Evolutionary conservation across 2,888 invertebrate species (phyloP), one percentile per base, ranked within the genome.

Genomic region (Spisula subtruncata): DNA sequence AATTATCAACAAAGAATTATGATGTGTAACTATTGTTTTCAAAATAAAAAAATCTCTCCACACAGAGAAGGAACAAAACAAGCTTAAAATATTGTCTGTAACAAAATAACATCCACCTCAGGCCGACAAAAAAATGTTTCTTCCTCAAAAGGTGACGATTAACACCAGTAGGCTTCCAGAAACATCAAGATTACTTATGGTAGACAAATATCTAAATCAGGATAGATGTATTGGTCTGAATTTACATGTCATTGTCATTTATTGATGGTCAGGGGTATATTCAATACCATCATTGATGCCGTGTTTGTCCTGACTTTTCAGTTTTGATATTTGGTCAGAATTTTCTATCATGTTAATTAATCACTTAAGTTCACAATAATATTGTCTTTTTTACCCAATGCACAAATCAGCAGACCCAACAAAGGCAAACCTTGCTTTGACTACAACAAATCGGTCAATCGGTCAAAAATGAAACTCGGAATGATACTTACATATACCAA

Each of bases 151-250:
- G 60, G 60, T 25, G 60, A 66, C 60, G n/a, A 25, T 10, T 10
- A n/a, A 25, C 25, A 66, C 60, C 8, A 25, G 60, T 25, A n/a
- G 25, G 60, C 0, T n/a, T 4, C n/a, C 2, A 66, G 60, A 66
- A 25, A 25, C n/a, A 10, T 6, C 12, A 75, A 75, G 12, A 75
- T 32, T 32, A 75, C 75, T 35, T 18, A 75, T 35, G 35, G 18
- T 18, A 75, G 75, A 75, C 75, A 75, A 25, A 35, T 8, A 75
- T 75, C 75, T 75, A 75, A 35, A 75, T 35, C 75, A 75, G 75
- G 32, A 75, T 2, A 75, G 75, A 35, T 16, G 35, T 75, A 75
- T 75, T 16, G 35, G 75, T 75, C 75, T 75, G 75, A 75, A 35
- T 75, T 75, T 75, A 29, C 60, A 25, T 25, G 25, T 25, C 60